Evolutionary conservation across 2,113 vertebrate species (phyloP).

Genomic region (Hyla sarda): DNA sequence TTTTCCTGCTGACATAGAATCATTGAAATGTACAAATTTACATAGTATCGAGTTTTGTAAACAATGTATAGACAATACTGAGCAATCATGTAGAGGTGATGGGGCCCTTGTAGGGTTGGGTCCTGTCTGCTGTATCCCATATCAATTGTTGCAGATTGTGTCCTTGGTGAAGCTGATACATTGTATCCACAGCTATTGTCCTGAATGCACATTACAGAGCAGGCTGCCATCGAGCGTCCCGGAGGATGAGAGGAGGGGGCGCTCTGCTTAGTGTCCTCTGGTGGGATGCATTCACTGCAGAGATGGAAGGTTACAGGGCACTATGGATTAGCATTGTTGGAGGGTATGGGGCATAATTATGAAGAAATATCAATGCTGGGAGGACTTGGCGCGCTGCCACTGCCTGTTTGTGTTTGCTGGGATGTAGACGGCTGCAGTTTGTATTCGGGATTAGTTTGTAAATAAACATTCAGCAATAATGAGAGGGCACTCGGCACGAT

Average conservation of each 20-base stretch:
- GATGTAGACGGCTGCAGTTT: constrained; percentile 36
- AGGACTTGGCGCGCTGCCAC: constrained; percentile 37
- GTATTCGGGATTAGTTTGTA: constrained; percentile 52
- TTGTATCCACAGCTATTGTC: neutral
- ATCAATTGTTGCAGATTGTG: neutral
- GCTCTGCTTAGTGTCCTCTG: neutral
- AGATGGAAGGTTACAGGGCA: neutral
- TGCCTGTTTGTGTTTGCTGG: constrained; percentile 31
- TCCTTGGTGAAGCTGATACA: neutral
- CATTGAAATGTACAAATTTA: neutral
- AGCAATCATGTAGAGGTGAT: neutral
- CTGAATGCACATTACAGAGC: neutral
- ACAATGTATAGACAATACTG: neutral
- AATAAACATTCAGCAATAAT: constrained; percentile 47
- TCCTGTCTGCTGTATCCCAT: neutral
- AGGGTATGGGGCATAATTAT: constrained; percentile 13
- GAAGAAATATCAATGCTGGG: neutral
- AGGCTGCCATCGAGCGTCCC: neutral
- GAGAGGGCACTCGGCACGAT: too few species aligned
- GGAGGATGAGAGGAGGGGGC: neutral
- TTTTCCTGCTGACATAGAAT: too few species aligned
- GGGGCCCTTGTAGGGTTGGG: neutral
- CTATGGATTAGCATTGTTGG: neutral
- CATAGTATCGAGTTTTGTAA: neutral
- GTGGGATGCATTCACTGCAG: neutral